Conservation (phyloP, 2,797 vertebrate genomes). For the Naso thynnoides region DNA sequence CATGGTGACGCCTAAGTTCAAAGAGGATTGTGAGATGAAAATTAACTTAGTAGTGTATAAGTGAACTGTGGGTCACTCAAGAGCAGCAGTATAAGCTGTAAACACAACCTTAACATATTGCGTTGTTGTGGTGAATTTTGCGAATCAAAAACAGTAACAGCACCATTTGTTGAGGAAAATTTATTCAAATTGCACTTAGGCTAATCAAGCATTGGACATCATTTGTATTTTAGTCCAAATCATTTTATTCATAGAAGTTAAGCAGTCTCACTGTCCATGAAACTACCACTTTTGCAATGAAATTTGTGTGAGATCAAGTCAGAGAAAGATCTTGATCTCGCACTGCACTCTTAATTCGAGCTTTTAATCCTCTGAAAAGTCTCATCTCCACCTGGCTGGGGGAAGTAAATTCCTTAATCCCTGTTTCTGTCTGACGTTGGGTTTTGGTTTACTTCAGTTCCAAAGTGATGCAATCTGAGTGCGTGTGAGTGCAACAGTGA, state of each 20-base stretch:
- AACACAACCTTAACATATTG: background rate
- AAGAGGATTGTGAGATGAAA: too few relatives aligned
- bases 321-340: conserved; percentile 49
- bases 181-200: too few relatives aligned
- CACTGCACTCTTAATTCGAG: conserved; percentile 50
- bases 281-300: conserved; percentile 34
- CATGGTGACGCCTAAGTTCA: too few relatives aligned
- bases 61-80: too few relatives aligned
- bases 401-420: conserved; percentile 74
- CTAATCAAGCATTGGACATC: background rate
- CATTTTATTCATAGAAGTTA: conserved; percentile 24
- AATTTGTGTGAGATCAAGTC: conserved; percentile 45
- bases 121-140: too few relatives aligned
- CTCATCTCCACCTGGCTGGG: conserved; percentile 72
- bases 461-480: conserved; percentile 83
- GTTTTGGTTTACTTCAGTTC: conserved; percentile 70
- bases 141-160: background rate
- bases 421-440: conserved; percentile 61
- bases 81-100: background rate
- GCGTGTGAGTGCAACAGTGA: conserved; percentile 79
- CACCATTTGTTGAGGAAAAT: background rate
- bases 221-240: conserved; percentile 3
- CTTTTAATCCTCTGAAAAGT: conserved; percentile 72
- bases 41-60: too few relatives aligned
- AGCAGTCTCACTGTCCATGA: conserved; percentile 19